Base-by-base conservation (phyloP, 2,888 invertebrate genomes). In the Glomeris marginata region DNA sequence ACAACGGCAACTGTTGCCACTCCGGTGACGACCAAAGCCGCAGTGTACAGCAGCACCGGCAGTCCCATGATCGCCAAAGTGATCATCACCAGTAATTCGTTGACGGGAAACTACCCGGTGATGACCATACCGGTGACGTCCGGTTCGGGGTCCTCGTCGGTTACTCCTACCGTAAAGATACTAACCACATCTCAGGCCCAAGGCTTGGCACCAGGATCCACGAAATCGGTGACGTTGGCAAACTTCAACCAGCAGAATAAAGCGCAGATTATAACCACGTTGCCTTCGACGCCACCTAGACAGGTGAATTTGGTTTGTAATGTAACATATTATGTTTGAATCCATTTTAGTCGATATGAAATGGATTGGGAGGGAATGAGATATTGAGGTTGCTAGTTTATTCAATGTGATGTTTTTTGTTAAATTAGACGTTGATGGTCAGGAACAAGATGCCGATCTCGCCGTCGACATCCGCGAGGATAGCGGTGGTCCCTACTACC, bases 161-260 rank as follows among this genome's bases (percentile, higher is more conserved):
- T 54, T 5, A 35, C 54, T 10, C 33, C 48, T 13, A 51, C 47
- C 10, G 37, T 54, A 34, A 51, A 49, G 22, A 45, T 54, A 8
- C 47, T 54, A 10, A 38, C 51, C 18, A 37, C 54, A 11, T 21
- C 50, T 15, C 56, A 54, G 37, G 51, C 56, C 10, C 49, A 51
- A 8, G 56, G 56, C 34, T 49, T 56, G 15, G 43, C 58, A 33
- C 34, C 53, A 33, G 63, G 63, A 36, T 65, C 66, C 11, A 64
- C 76, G 5, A 78, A 78, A 64, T 76, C 78, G 1, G 74, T 78
- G 43, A 77, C 78, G 11, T 64, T 79, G 46, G 74, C 76, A 37
- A 77, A 78, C 61, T 77, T 78, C 1, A 74, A 53, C 43, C 61
- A 63, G 28, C 55, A 64, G 2, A 56, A 56, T 20, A 62, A 62